Base-by-base conservation (phyloP, 2,888 invertebrate species). In the Hedychridium roseum region DNA sequence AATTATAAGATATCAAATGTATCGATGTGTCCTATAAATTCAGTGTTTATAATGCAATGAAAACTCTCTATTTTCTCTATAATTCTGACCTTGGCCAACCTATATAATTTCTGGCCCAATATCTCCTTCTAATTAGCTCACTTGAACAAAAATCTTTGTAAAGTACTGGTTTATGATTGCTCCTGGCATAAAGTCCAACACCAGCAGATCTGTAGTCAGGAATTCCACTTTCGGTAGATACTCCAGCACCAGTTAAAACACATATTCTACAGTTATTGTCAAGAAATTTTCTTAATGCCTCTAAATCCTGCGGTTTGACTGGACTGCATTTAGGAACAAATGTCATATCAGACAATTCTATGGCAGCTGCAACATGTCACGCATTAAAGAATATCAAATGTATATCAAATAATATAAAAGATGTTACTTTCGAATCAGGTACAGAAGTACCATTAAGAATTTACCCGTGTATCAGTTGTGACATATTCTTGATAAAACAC, bases 161-260 rank as follows among this genome's bases (percentile, higher is more conserved):
- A 61, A 91, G 88, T 18, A 97, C 85, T 0, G 97, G 97, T 68
- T 91, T 88, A 64, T 88, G 88, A 63, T 89, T 88, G 47, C 88
- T 89, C 6, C 91, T 85, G 0, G 95, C 94, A 77, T 95, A 97
- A 5, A 97, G 81, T 0, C 97, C 97, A 9, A 97, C 96, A 51
- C 87, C 90, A 80, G 91, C 91, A 0, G 96, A 96, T 62, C 97
- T 85, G 73, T 97, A 97, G 79, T 97, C 97, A 3, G 96, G 96
- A 70, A 96, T 94, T 46, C 96, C 96, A 73, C 94, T 94, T 84
- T 98, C 97, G 1, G 97, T 98, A 0, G 97, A 97, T 66, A 97
- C 88, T 20, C 97, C 98, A 58, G 97, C 97, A 9, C 98, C 98
- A 40, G 94, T 94, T 32, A 97, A 73, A 12, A 92, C 82, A 12